phyloP scores from a whole-genome alignment of 1,140 invertebrate genomes.

The Condylostylus longicornis region DNA sequence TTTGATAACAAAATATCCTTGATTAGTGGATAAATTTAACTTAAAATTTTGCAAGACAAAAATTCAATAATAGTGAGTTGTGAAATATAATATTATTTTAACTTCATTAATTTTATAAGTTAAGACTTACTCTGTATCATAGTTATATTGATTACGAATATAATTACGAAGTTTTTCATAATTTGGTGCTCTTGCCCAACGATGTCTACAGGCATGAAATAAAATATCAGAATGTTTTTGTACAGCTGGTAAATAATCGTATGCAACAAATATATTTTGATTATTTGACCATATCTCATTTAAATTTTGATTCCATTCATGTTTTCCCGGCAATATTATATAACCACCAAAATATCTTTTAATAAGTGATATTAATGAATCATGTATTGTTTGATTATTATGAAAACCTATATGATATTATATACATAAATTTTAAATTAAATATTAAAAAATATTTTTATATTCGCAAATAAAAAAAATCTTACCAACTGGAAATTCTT shows the following conservation, averaged over 20 bases:
- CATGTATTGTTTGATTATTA: slow-evolving; percentile 31
- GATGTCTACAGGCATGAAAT: slow-evolving; percentile 31
- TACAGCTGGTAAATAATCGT: slow-evolving; percentile 34
- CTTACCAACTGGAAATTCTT: slow-evolving; percentile 43
- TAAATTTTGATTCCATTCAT: slow-evolving; percentile 34
- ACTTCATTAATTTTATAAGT: no score
- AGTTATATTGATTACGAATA: slow-evolving; percentile 19
- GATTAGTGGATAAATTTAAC: no score
- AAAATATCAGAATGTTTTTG: slow-evolving; percentile 19
- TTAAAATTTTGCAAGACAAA: slow-evolving; percentile 33
- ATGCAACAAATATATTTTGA: slow-evolving; percentile 41
- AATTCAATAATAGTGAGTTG: slow-evolving; percentile 28
- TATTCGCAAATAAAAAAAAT: slow-evolving; percentile 1
- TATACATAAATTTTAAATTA: no score
- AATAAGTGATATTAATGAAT: slow-evolving; percentile 34
- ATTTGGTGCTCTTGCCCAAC: slow-evolving; percentile 43
- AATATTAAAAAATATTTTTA: background rate
- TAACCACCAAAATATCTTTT: slow-evolving; percentile 34
- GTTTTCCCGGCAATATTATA: slow-evolving; percentile 32
- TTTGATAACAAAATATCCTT: no score
- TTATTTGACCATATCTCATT: slow-evolving; percentile 36
- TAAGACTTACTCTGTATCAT: slow-evolving; percentile 25
- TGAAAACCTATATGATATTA: slow-evolving; percentile 35
- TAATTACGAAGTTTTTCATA: slow-evolving; percentile 35
- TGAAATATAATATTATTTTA: slow-evolving; percentile 23